A percentile compares a stretch with the other conserved stretches of the same genome.
Conservation (phyloP, 2,888 invertebrate species). For the Bruchidius siliquastri region DNA sequence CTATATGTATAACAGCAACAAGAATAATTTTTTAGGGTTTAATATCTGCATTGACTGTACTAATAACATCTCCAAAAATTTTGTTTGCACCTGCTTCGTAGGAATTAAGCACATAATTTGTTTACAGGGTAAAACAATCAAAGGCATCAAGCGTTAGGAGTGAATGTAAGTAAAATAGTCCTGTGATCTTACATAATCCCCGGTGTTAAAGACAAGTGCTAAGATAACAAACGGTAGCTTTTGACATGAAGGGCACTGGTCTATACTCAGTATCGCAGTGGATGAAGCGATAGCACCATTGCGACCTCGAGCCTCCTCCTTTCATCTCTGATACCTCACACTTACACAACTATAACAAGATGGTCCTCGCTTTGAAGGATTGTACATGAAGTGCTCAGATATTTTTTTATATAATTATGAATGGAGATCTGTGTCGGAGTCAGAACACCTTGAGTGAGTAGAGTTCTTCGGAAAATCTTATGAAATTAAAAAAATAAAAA, state of each 20-base stretch:
- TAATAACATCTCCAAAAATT: neutral
- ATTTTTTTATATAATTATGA: neutral
- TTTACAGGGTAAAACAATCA: neutral
- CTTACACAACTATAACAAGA: neutral
- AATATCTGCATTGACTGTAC: no score
- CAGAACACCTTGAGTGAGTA: neutral
- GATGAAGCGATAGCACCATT: neutral
- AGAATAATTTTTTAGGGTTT: no score
- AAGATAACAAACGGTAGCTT: neutral
- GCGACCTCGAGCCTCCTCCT: neutral
- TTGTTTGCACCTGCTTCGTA: neutral
- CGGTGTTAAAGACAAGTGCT: neutral
- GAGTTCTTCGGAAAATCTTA: no score
- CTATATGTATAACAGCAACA: no score
- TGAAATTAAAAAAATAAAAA: no score
- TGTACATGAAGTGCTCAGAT: slow-evolving; percentile 10
- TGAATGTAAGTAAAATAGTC: neutral
- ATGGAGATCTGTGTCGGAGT: neutral
- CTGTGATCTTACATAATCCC: no score
- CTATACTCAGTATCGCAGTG: neutral
- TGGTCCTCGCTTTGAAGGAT: slow-evolving; percentile 7
- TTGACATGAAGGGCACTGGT: neutral
- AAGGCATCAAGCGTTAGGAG: neutral
- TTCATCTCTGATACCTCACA: neutral
- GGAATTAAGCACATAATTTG: neutral